Evolutionary conservation across 2,888 invertebrate genomes (phyloP), one percentile per base, ranked within the genome.

Genomic region (Dynastes maya): DNA sequence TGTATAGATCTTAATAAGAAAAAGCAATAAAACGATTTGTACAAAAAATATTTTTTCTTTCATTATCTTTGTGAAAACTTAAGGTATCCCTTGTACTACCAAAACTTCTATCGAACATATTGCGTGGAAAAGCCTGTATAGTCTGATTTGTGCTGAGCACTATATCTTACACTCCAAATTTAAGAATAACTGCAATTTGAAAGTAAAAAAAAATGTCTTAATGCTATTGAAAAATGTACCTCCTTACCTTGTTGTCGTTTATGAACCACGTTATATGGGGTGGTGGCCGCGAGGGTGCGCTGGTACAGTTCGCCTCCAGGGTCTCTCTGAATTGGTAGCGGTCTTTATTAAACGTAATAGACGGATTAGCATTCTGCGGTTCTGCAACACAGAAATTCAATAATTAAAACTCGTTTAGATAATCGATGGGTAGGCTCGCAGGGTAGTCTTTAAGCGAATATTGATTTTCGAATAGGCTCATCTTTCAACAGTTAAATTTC

Each of bases 201-300:
- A 37, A 2, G 4, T 37, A 45, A 11, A 45, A 11, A 45, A 45
- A 45, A 11, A 11, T 11, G 45, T 11, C 8, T 45, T 45, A 11
- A 45, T 45, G 2, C 1, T 45, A 45, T 45, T 37, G 4, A 5
- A 11, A 45, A 45, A 45, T 45, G 0, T 11, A 1, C 27, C 4
- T 11, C 16, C 76, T 77, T 89, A 94, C 94, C 92, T 93, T 93
- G 86, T 92, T 91, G 78, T 93, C 93, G 87, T 95, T 95, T 87
- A 95, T 92, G 85, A 94, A 91, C 95, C 95, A 95, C 76, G 94
- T 94, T 86, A 95, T 92, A 85, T 94, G 93, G 32, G 95, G 94
- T 45, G 94, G 93, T 64, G 95, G 95, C 81, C 91, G 89, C 22
- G 95, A 93, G 13, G 93, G 92, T 75, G 94, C 92, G 51, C 94